Conservation (phyloP, 2,888 invertebrate species). For the Thymelicus acteon region DNA sequence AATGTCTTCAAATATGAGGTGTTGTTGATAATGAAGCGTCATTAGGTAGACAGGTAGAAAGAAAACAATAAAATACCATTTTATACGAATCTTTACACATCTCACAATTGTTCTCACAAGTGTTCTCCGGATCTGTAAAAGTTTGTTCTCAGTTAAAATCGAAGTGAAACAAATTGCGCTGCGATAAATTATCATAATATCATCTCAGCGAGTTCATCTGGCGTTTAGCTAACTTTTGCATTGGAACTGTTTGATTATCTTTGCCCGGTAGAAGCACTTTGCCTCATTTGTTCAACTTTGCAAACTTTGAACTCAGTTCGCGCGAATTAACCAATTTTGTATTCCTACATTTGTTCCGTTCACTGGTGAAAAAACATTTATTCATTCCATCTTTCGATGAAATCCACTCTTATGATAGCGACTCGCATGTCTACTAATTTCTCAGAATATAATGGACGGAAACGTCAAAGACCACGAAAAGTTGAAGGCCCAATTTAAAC, state of each 20-base stretch:
- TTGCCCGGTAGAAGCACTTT: conserved; percentile 66
- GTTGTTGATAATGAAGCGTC: conserved; percentile 56
- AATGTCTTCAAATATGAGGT: conserved; percentile 56
- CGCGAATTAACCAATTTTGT: conserved; percentile 20
- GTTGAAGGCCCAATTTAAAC: too few species aligned
- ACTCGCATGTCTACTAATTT: too few species aligned
- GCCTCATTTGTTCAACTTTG: conserved; percentile 72
- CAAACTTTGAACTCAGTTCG: conserved; percentile 53
- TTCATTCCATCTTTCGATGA: too few species aligned
- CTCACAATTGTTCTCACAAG: too few species aligned
- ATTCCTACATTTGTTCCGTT: conserved; percentile 5
- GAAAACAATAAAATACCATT: conserved; percentile 60
- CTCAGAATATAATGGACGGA: too few species aligned
- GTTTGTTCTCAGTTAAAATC: conserved; percentile 70
- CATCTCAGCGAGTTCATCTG: conserved; percentile 78
- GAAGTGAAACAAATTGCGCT: conserved; percentile 74
- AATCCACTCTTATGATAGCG: too few species aligned
- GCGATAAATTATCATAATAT: conserved; percentile 83
- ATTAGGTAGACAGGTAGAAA: conserved; percentile 60
- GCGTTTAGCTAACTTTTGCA: conserved; percentile 77
- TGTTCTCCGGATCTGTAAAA: conserved; percentile 51
- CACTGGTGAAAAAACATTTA: not conserved
- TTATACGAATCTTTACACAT: not conserved
- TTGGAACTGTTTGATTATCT: conserved; percentile 78
- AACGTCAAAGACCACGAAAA: too few species aligned